These are phyloP conservation scores for Epinotia ramella DNA, from an alignment of 2,888 invertebrate species.

Conservation along the genomic window DNA sequence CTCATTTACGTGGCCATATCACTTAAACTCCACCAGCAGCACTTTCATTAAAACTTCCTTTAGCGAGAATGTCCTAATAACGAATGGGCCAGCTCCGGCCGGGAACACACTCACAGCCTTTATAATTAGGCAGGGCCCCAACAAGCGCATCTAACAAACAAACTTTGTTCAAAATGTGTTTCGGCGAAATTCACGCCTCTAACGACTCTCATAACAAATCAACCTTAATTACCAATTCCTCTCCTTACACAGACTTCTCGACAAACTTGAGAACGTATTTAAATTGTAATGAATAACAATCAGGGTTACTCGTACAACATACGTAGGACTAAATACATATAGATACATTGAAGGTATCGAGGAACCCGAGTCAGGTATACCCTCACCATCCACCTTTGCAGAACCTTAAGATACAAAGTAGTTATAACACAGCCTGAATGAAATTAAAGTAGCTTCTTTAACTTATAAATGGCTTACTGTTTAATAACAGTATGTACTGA, in stretches of 20 bases:
- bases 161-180: slow-evolving; percentile 62
- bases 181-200: slow-evolving; percentile 58
- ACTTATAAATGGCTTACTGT: background rate
- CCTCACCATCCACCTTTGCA: too few species aligned
- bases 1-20: slow-evolving; percentile 7
- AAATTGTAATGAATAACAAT: slow-evolving; percentile 60
- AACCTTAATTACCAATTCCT: slow-evolving; percentile 67
- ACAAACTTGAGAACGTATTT: slow-evolving; percentile 52
- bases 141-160: slow-evolving; percentile 54
- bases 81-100: slow-evolving; percentile 51
- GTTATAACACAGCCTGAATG: background rate
- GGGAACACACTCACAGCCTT: slow-evolving; percentile 54
- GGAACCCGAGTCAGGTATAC: background rate
- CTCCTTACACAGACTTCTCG: slow-evolving; percentile 57
- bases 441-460: background rate
- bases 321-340: background rate
- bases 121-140: slow-evolving; percentile 60
- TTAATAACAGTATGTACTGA: background rate
- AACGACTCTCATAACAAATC: slow-evolving; percentile 67
- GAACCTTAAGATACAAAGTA: background rate
- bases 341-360: background rate
- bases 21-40: slow-evolving; percentile 19
- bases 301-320: slow-evolving; percentile 29
- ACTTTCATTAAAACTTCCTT: slow-evolving; percentile 42
- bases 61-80: slow-evolving; percentile 47